These are phyloP conservation scores for Palythoa grandiflora DNA, from an alignment of 92 coral and sea anemone species.

Conservation along the genomic window DNA sequence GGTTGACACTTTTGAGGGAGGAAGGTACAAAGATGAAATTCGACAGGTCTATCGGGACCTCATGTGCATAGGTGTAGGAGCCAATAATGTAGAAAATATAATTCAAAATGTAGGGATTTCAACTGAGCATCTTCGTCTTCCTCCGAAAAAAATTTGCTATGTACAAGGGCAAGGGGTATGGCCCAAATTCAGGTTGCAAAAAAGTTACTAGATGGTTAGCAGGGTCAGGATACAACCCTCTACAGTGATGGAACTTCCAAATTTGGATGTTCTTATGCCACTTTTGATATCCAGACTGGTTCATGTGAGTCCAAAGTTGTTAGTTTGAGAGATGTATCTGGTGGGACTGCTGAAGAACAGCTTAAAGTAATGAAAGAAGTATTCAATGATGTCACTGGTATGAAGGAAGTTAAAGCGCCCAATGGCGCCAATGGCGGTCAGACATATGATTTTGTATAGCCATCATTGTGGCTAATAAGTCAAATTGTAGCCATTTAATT, in stretches of 20 bases:
- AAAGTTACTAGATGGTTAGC: constrained; percentile 33
- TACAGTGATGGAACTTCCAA: constrained; percentile 17
- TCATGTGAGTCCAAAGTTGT: constrained; percentile 31
- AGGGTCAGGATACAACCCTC: constrained; percentile 22
- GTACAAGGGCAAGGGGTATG: constrained; percentile 40
- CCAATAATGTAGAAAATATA: constrained; percentile 38
- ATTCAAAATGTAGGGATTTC: constrained; percentile 8
- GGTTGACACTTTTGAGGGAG: constrained; percentile 26
- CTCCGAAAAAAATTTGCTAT: constrained; percentile 49
- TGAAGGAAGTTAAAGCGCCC: not conserved
- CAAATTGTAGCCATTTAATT: too few relatives aligned
- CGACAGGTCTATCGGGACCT: constrained; percentile 43
- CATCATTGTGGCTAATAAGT: too few relatives aligned
- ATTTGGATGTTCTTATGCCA: constrained; percentile 11
- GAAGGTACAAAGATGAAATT: constrained; percentile 42
- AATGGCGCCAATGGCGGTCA: too few relatives aligned
- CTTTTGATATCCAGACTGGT: constrained; percentile 23
- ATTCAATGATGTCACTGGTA: constrained; percentile 27
- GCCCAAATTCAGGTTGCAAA: constrained; percentile 48
- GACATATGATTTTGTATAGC: too few relatives aligned
- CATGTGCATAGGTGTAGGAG: constrained; percentile 25
- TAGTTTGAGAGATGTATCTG: constrained; percentile 25
- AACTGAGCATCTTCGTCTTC: constrained; percentile 6
- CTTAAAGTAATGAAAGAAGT: constrained; percentile 43
- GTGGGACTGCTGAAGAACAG: constrained; percentile 45